Evolutionary conservation across 92 coral and sea anemone genomes (phyloP).

Genomic region (Ricordea florida): DNA sequence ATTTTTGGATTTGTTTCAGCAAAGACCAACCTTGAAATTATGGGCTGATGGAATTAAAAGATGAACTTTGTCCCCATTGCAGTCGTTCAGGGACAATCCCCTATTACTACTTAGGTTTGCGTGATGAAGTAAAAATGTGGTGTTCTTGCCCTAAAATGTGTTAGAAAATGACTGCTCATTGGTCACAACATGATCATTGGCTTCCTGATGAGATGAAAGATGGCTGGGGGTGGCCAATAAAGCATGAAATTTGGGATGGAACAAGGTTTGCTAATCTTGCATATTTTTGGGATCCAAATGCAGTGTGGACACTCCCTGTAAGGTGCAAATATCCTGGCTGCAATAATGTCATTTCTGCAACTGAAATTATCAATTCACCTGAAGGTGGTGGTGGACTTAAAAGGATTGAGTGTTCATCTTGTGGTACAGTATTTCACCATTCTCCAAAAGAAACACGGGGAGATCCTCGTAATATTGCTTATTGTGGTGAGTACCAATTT

Average conservation of each 20-base stretch:
- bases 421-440: constrained; percentile 64
- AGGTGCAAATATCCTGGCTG: constrained; percentile 65
- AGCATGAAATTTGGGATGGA: constrained; percentile 80
- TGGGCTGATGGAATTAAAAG: constrained; percentile 63
- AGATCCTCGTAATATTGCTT: constrained; percentile 74
- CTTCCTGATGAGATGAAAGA: constrained; percentile 49
- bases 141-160: constrained; percentile 60
- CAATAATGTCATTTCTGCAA: constrained; percentile 47
- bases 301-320: constrained; percentile 69
- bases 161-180: constrained; percentile 64
- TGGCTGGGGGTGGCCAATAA: constrained; percentile 48
- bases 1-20: constrained; percentile 60
- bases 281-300: constrained; percentile 72
- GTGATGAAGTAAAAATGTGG: constrained; percentile 67
- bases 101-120: constrained; percentile 72
- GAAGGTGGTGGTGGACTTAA: constrained; percentile 57
- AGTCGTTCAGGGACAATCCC: constrained; percentile 53
- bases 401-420: constrained; percentile 51
- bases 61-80: constrained; percentile 66
- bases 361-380: constrained; percentile 34
- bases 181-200: constrained; percentile 79
- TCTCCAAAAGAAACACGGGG: constrained; percentile 53
- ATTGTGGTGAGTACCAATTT: constrained; percentile 67
- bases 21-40: constrained; percentile 53
- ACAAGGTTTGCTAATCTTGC: constrained; percentile 68